Percentiles rank a stretch among this genome's conserved stretches.
Conservation (phyloP, 2,113 vertebrate species). For the Podarcis cretensis region DNA sequence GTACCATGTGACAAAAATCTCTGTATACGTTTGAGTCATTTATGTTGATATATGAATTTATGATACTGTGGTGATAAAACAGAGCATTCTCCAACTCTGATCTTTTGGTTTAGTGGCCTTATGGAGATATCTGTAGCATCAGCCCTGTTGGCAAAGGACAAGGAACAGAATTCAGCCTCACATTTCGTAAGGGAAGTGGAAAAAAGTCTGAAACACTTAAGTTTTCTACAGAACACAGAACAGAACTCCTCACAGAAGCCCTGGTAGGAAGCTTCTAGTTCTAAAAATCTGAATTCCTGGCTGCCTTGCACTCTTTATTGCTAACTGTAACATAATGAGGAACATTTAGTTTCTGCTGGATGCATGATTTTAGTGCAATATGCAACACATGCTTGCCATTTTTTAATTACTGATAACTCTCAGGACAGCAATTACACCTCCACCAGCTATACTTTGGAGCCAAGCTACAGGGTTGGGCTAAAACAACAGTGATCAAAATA, state of each 20-base stretch:
- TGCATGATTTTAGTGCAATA: neutral
- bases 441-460: neutral
- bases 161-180: conserved; percentile 96
- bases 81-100: neutral
- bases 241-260: conserved; percentile 97
- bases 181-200: conserved; percentile 95
- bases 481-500: neutral
- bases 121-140: conserved; percentile 97
- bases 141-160: conserved; percentile 96
- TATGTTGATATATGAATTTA: neutral
- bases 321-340: neutral
- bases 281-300: neutral
- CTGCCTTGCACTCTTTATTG: neutral
- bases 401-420: neutral
- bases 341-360: neutral
- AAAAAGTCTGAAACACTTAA: conserved; percentile 98
- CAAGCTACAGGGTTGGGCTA: neutral
- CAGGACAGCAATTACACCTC: neutral
- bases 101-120: conserved; percentile 89
- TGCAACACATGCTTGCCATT: neutral
- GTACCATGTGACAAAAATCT: neutral
- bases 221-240: conserved; percentile 98
- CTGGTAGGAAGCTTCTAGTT: conserved; percentile 81
- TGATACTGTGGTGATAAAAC: neutral
- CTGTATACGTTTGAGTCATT: neutral